Conservation (phyloP, 2,888 invertebrate species). For the Erpobdella octoculata region DNA sequence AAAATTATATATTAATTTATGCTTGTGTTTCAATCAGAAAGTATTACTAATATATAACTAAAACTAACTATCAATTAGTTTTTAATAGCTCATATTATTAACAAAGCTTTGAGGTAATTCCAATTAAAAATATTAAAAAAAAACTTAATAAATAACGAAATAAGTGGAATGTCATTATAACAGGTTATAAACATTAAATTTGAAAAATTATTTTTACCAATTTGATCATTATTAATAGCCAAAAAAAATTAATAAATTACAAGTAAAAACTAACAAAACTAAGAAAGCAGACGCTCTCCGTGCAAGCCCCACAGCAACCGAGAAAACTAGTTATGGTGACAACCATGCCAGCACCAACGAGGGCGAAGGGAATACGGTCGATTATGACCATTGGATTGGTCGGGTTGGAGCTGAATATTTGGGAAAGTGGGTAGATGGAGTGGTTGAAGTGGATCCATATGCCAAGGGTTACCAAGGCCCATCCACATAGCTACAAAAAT, state of each 20-base stretch:
- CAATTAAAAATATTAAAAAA: too few relatives aligned
- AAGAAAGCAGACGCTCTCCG: constrained; percentile 33
- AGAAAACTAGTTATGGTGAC: constrained; percentile 28
- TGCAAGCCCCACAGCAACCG: constrained; percentile 33
- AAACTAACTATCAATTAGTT: too few relatives aligned
- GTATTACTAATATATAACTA: too few relatives aligned
- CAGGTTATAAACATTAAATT: neutral
- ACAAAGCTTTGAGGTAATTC: too few relatives aligned
- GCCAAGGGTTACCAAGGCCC: constrained; percentile 24
- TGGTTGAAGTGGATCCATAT: constrained; percentile 28
- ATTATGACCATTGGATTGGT: constrained; percentile 25
- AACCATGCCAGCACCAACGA: constrained; percentile 28
- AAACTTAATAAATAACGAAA: too few relatives aligned
- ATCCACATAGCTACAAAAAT: constrained; percentile 28
- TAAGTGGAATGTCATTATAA: neutral
- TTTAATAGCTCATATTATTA: too few relatives aligned
- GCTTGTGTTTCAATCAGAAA: too few relatives aligned
- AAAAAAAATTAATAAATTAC: neutral
- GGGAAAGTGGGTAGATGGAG: constrained; percentile 10
- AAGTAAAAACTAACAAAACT: constrained; percentile 30
- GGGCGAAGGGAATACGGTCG: constrained; percentile 25
- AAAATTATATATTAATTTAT: too few relatives aligned
- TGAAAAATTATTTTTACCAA: neutral
- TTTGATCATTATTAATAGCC: neutral
- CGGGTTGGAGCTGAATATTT: constrained; percentile 24